phyloP scores from a whole-genome alignment of 2,113 vertebrate genomes.

The Meleagris gallopavo region DNA sequence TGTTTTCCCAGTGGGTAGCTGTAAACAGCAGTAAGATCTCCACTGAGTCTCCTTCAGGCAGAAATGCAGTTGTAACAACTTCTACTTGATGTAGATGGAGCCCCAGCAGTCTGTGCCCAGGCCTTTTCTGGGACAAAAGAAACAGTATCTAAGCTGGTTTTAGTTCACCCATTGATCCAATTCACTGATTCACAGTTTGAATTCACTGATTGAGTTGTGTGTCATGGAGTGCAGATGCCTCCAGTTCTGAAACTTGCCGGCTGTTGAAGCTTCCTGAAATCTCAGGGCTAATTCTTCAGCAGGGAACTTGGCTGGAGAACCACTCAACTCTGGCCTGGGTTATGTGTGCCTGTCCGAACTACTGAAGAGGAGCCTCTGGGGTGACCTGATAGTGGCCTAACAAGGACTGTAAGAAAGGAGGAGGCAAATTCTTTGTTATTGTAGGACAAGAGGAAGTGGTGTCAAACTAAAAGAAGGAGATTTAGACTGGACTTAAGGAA shows the following conservation, averaged over 20 bases:
- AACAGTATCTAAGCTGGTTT: background rate
- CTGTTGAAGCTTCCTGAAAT: background rate
- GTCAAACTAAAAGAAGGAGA: too few species aligned
- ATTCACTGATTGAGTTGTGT: background rate
- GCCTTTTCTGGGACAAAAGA: background rate
- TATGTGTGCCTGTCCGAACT: rapidly evolving
- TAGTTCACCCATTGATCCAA: background rate
- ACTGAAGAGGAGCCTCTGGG: too few species aligned
- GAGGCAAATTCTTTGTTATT: too few species aligned
- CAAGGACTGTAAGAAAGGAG: too few species aligned
- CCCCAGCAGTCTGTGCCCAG: background rate
- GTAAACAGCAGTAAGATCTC: background rate
- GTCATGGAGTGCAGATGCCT: background rate
- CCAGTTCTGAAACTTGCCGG: background rate
- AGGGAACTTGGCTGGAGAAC: background rate
- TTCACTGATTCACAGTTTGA: background rate
- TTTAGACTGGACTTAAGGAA: too few species aligned
- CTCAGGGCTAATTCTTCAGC: background rate
- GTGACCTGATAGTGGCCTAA: too few species aligned
- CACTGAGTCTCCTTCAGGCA: background rate
- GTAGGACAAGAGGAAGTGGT: too few species aligned
- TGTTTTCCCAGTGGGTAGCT: background rate
- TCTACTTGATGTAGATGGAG: background rate
- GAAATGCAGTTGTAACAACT: background rate
- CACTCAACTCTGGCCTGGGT: background rate